Conservation (phyloP, 2,888 invertebrate species). For the Mallateleia sp. region DNA sequence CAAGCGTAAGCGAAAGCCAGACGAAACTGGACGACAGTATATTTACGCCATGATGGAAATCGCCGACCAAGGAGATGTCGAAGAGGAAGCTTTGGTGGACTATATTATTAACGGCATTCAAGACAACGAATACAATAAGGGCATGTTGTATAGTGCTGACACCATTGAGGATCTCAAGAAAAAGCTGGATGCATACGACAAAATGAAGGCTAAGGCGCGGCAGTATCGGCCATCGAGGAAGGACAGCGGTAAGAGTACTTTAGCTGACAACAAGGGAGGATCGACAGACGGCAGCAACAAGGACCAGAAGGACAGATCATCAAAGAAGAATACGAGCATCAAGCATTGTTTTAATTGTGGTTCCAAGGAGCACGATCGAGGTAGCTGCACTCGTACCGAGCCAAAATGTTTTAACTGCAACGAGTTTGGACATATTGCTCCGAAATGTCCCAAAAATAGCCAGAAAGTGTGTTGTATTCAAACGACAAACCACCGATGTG, state of each 20-base stretch:
- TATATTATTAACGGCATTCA: slow-evolving; percentile 34
- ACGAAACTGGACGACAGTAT: too few species aligned
- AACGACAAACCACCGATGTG: not conserved
- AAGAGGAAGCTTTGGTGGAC: slow-evolving; percentile 25
- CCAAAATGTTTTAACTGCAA: slow-evolving; percentile 79
- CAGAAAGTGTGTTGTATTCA: slow-evolving; percentile 15
- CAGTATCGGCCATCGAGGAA: slow-evolving; percentile 13
- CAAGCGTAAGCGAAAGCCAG: too few species aligned
- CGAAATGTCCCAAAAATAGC: not conserved
- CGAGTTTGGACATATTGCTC: slow-evolving; percentile 71
- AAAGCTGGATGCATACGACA: slow-evolving; percentile 12
- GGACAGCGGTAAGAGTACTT: not conserved
- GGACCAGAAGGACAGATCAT: not conserved
- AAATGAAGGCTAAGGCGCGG: slow-evolving; percentile 1
- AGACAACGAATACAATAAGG: slow-evolving; percentile 26
- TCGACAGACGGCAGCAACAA: not conserved
- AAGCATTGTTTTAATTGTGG: slow-evolving; percentile 74
- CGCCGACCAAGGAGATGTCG: slow-evolving; percentile 14
- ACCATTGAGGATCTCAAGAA: not conserved
- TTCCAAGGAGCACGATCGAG: slow-evolving; percentile 35
- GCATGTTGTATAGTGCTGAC: not conserved
- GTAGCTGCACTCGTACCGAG: slow-evolving; percentile 48
- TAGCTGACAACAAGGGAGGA: slow-evolving; percentile 17
- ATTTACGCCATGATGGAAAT: slow-evolving; percentile 32
- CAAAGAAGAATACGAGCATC: not conserved